Evolutionary conservation across 2,797 vertebrate species (phyloP), one percentile per base, ranked within the genome.

Genomic region (Myotis myotis): DNA sequence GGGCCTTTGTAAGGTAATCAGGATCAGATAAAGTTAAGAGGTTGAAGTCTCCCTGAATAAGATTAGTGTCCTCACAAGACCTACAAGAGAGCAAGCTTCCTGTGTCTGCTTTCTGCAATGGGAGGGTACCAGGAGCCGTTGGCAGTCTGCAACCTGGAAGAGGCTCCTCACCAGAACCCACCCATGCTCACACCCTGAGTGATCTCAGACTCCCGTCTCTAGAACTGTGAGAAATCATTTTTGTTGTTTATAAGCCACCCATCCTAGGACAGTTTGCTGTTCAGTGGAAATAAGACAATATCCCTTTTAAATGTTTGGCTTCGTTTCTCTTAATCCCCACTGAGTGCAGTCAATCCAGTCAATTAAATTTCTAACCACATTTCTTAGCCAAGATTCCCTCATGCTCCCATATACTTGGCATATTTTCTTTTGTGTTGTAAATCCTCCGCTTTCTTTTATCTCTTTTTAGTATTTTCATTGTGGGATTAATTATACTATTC

Each of bases 401-500:
- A 83, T 28, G 72, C n/a, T 88, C 44, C 2, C 2, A 75, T 30
- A 12, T 72, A 49, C 41, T 80, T 91, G 51, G 17, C 33, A 49
- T 41, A 41, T 23, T 84, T 53, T 51, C 17, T 28, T 88, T 38
- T 64, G 11, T 88, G 38, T 60, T 78, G 11, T 81, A 94, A 96
- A 74, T 84, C 55, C 64, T 85, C 53, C 4, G 0, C 71, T 33
- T 83, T 80, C 23, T 8, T 92, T 85, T 20, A 30, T 88, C 28
- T 90, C 5, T 23, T 87, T 38, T 74, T 92, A 76, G 17, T 83
- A 72, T 41, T 96, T 92, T 94, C 90, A 89, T 91, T 87, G 19
- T 66, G 72, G 22, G 49, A 78, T 95, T 94, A 95, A 96, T 96
- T 92, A 86, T 20, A n/a, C 44, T 66, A 62, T 71, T 89, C 36